Base-by-base conservation (phyloP, 2,888 invertebrate species). In the Clusia tigrina region DNA sequence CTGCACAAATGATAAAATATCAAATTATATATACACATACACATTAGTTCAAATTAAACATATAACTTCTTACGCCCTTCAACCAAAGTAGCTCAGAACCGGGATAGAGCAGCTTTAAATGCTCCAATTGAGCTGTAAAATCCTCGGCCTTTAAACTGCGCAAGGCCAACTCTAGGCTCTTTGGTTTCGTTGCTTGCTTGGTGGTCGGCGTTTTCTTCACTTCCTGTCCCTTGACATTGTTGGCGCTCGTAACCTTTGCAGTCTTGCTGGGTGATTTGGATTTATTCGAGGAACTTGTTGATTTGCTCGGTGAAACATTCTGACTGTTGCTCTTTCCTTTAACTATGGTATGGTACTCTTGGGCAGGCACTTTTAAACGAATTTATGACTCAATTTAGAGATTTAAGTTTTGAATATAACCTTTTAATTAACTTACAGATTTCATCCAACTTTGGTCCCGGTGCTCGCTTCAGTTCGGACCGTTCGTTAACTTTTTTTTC, bases 361-460 rank as follows among this genome's bases (percentile, higher is more conserved):
- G 87, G 67, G 89, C 85, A 1, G 91, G 88, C 65, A 91, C 92
- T 92, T 76, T 23, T 38, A 48, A 55, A 46, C 23, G 24, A 38
- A 54, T 48, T 20, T 25, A 54, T 54, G 24, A 54, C n/a, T n/a
- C n/a, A n/a, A n/a, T n/a, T n/a, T n/a, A n/a, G n/a, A 9, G 18
- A 51, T 51, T 12, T 51, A 10, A 10, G 51, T 17, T 17, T 51
- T 10, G 51, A 17, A 51, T n/a, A n/a, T n/a, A n/a, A n/a, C n/a
- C n/a, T n/a, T n/a, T n/a, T 22, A 17, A 42, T 48, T 5, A 38
- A 58, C 91, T 88, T 85, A 92, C 92, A 85, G 77, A 91, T 87
- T 82, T 92, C 92, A 78, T 92, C 91, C 67, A 90, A 85, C 86
- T 91, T 91, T 24, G 90, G 89, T 82, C 87, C 88, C 80, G 89